Percentiles rank a stretch among this genome's conserved stretches.
phyloP scores from a whole-genome alignment of 2,888 invertebrate species.

The Acanthococcus lagerstroemiae region DNA sequence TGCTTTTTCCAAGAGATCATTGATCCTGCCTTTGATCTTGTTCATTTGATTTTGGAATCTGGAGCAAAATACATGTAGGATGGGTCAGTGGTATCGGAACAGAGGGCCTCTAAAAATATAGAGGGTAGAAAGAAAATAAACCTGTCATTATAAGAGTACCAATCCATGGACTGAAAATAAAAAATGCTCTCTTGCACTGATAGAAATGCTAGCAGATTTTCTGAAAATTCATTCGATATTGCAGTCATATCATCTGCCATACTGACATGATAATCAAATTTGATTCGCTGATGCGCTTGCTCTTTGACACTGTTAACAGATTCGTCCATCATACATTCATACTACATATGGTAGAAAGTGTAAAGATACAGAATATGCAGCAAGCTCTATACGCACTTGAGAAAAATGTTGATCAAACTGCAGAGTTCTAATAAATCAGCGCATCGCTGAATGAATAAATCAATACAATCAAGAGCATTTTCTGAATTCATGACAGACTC shows the following conservation, averaged over 20 bases:
- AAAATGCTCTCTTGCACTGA: neutral
- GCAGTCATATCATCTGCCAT: neutral
- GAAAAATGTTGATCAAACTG: conserved; percentile 5
- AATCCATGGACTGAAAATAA: neutral
- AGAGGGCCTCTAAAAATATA: neutral
- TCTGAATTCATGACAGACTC: neutral
- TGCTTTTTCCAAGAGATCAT: neutral
- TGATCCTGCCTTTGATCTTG: neutral
- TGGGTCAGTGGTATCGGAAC: neutral
- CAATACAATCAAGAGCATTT: neutral
- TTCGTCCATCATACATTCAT: too few species aligned
- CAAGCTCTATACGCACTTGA: neutral
- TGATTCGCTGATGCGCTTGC: neutral
- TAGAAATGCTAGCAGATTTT: neutral
- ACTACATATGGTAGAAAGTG: too few species aligned
- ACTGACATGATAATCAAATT: neutral
- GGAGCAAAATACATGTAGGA: neutral
- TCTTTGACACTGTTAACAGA: too few species aligned
- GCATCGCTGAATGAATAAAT: conserved; percentile 4
- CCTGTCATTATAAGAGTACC: neutral
- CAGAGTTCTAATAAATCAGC: conserved; percentile 11
- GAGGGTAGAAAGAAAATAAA: neutral
- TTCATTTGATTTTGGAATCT: conserved; percentile 15
- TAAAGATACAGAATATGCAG: too few species aligned
- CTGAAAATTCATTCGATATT: neutral